Evolutionary conservation across 2,888 invertebrate species (phyloP).

Genomic region (Sylvicola cinctus): DNA sequence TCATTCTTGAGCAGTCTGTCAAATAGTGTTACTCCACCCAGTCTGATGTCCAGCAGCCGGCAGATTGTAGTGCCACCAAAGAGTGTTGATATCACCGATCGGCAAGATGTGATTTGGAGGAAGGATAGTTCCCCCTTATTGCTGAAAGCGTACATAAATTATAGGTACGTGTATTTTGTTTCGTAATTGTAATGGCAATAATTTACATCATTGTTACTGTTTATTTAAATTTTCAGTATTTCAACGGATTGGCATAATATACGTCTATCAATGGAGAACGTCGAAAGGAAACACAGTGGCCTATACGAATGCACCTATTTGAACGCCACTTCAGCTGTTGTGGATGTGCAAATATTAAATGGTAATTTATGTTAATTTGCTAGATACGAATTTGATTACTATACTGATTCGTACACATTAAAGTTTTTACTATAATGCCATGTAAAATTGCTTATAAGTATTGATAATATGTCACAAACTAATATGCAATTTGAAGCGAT

Average conservation of each 20-base stretch:
- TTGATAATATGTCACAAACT: no score
- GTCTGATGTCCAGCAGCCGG: not conserved
- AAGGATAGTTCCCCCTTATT: slow-evolving; percentile 2
- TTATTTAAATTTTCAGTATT: slow-evolving; percentile 17
- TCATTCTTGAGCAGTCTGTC: slow-evolving; percentile 21
- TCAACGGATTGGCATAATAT: slow-evolving; percentile 19
- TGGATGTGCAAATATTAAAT: slow-evolving; percentile 46
- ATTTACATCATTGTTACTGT: slow-evolving; percentile 1
- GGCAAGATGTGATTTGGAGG: slow-evolving; percentile 4
- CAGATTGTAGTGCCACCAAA: not conserved
- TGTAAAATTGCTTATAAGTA: no score
- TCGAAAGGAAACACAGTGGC: slow-evolving; percentile 42
- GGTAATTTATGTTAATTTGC: slow-evolving; percentile 26
- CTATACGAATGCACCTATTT: slow-evolving; percentile 41
- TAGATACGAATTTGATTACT: not conserved
- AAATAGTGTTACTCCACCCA: not conserved
- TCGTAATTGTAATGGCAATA: no score
- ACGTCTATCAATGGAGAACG: slow-evolving; percentile 27
- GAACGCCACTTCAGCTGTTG: slow-evolving; percentile 39
- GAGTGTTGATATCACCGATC: not conserved
- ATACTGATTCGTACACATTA: not conserved
- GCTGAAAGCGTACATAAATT: slow-evolving; percentile 5
- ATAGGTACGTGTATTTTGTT: slow-evolving; percentile 1
- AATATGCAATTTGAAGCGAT: no score
- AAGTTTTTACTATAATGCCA: no score